A percentile compares a stretch with the other conserved stretches of the same genome.
phyloP scores from a whole-genome alignment of 2,113 vertebrate species.

The Brachypteracias leptosomus region DNA sequence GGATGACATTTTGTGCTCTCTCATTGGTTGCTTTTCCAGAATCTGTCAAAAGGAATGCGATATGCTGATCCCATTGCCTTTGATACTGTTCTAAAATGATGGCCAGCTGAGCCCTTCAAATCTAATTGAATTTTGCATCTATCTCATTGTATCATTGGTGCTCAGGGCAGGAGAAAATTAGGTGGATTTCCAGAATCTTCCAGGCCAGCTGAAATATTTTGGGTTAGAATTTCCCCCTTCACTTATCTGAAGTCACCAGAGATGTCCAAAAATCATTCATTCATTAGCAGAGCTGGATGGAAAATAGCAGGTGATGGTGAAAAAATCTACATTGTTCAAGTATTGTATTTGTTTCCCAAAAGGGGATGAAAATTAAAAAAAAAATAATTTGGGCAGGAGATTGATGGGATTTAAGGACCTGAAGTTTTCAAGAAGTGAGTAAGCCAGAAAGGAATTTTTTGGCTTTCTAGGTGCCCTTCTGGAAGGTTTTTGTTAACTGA shows the following conservation, averaged over 20 bases:
- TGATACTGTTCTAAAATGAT: constrained; percentile 47
- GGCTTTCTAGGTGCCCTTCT: neutral
- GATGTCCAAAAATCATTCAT: neutral
- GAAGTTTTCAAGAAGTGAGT: neutral
- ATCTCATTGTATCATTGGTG: constrained; percentile 7
- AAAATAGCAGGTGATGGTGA: neutral
- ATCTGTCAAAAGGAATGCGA: neutral
- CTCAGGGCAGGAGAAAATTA: constrained; percentile 1
- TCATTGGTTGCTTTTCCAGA: constrained; percentile 39
- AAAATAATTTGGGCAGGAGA: neutral
- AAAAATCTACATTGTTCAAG: neutral
- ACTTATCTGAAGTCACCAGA: neutral
- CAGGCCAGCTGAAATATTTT: constrained; percentile 25
- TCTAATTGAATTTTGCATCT: constrained; percentile 54
- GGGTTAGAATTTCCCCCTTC: neutral
- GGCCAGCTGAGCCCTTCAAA: constrained; percentile 54
- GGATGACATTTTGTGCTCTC: constrained; percentile 37
- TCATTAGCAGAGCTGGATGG: neutral
- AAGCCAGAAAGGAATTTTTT: neutral
- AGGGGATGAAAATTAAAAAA: neutral
- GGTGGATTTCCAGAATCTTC: neutral
- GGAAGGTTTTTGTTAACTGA: constrained; percentile 1
- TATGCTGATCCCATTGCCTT: constrained; percentile 40
- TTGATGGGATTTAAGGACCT: neutral
- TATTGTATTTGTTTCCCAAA: neutral